phyloP scores from a whole-genome alignment of 1,140 invertebrate species.

The Pararge aegeria region DNA sequence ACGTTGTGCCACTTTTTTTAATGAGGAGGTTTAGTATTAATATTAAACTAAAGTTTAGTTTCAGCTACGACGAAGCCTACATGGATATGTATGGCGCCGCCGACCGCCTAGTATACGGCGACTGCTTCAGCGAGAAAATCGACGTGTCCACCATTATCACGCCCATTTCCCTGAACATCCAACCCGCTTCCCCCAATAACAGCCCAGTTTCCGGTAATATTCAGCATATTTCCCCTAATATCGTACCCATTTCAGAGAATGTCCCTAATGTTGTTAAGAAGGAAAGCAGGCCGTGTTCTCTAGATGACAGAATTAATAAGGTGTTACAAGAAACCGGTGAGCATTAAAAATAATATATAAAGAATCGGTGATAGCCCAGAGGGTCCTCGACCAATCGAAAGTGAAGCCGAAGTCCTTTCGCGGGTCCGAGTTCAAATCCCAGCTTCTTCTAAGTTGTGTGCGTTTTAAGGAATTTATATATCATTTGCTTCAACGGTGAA shows the following conservation, averaged over 20 bases:
- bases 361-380: no score
- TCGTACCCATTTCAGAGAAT: neutral
- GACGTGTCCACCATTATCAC: neutral
- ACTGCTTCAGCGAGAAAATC: constrained; percentile 47
- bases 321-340: constrained; percentile 50
- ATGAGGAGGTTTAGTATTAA: no score
- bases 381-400: no score
- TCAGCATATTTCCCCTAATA: constrained; percentile 11
- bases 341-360: no score
- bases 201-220: neutral
- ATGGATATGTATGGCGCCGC: constrained; percentile 66
- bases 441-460: no score
- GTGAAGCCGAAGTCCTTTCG: no score
- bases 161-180: constrained; percentile 6
- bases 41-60: constrained; percentile 5
- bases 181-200: constrained; percentile 1
- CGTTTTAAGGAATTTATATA: no score
- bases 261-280: neutral
- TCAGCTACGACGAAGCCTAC: constrained; percentile 67
- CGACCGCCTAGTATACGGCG: constrained; percentile 66
- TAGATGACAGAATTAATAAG: constrained; percentile 56
- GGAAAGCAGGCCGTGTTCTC: constrained; percentile 23
- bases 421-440: no score
- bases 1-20: no score
- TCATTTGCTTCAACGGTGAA: no score